A percentile compares a stretch with the other conserved stretches of the same genome.
These are phyloP conservation scores for Nycticebus coucang DNA, from an alignment of 2,113 vertebrate genomes.

Conservation along the genomic window DNA sequence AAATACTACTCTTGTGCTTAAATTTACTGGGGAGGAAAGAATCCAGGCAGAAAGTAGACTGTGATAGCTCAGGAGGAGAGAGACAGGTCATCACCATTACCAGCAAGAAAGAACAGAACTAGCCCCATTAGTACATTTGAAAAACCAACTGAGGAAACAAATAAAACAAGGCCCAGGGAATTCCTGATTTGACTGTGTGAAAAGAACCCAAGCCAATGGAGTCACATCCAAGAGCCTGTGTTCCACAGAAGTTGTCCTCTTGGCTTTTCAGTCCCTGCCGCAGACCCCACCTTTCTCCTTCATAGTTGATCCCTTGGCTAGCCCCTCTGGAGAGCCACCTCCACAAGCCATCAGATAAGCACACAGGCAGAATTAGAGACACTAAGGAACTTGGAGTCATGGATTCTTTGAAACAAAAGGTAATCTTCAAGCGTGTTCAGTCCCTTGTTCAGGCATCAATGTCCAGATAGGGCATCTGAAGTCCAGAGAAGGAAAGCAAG, in stretches of 20 bases:
- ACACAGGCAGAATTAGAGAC: fast-evolving
- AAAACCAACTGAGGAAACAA: not conserved
- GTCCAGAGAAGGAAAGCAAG: not conserved
- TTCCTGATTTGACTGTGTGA: not conserved
- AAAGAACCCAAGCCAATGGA: not conserved
- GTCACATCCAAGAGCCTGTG: not conserved
- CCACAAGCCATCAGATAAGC: not conserved
- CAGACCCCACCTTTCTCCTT: not conserved
- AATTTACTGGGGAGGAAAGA: not conserved
- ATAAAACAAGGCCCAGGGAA: not conserved
- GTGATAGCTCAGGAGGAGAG: not conserved
- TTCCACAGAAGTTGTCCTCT: not conserved
- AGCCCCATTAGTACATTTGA: not conserved
- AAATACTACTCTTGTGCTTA: not conserved
- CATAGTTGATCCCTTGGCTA: not conserved
- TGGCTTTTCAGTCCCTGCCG: not conserved
- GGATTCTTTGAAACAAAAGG: not conserved
- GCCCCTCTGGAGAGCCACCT: not conserved
- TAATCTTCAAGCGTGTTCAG: not conserved
- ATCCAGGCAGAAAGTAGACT: not conserved
- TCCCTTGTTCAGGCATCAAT: not conserved
- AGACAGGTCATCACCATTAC: not conserved
- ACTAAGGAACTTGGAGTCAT: not conserved
- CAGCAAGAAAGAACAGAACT: not conserved
- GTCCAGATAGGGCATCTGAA: no score